Evolutionary conservation across 1,140 invertebrate genomes (phyloP).

Genomic region (Lepidurus packardi): DNA sequence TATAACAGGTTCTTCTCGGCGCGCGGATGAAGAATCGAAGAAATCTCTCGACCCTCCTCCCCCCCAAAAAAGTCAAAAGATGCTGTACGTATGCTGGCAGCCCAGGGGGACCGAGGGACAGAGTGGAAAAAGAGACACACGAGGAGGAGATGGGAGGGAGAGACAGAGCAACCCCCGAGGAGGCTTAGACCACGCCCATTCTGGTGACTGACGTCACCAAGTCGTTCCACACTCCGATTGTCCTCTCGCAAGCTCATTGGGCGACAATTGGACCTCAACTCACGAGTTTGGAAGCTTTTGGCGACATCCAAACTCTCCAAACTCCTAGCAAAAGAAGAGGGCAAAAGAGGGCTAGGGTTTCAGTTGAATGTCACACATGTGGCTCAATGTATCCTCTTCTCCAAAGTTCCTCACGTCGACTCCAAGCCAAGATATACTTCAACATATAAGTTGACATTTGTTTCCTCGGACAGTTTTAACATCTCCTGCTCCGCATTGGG

Average conservation of each 20-base stretch:
- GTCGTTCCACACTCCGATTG: conserved; percentile 1
- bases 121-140: background rate
- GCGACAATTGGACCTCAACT: conserved; percentile 18
- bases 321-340: conserved; percentile 12
- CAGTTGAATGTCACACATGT: conserved; percentile 19
- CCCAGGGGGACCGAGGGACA: too few relatives aligned
- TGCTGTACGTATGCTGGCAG: too few relatives aligned
- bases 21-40: too few relatives aligned
- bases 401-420: background rate
- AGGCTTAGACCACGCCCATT: background rate
- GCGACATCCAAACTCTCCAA: background rate
- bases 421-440: too few relatives aligned
- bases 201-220: background rate
- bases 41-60: too few relatives aligned
- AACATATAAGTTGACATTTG: too few relatives aligned
- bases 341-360: background rate
- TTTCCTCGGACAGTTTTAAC: too few relatives aligned
- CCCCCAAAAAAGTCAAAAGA: too few relatives aligned
- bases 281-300: background rate
- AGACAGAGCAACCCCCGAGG: background rate
- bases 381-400: background rate
- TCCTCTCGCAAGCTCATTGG: conserved; percentile 11
- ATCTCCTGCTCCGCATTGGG: too few relatives aligned
- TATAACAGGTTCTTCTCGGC: too few relatives aligned
- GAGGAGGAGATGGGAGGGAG: background rate